A percentile compares a stretch with the other conserved stretches of the same genome.
Conservation (phyloP, 2,113 vertebrate genomes). For the Crotalus tigris region DNA sequence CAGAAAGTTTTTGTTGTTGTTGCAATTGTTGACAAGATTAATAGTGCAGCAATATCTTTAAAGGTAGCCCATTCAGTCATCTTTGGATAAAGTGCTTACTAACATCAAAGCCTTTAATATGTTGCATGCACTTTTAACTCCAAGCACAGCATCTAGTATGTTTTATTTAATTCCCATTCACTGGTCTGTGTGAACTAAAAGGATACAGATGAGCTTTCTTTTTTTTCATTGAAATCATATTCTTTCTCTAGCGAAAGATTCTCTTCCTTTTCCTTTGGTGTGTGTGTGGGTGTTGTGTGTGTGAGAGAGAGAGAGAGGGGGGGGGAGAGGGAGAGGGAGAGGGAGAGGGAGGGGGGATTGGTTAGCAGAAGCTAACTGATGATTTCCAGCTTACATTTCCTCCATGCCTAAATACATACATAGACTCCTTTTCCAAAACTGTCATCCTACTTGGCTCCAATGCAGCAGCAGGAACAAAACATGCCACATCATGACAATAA, state of each 20-base stretch:
- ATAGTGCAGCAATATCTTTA: constrained; percentile 6
- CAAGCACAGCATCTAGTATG: not conserved
- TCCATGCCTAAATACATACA: not conserved
- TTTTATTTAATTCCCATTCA: not conserved
- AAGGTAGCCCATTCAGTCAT: not conserved
- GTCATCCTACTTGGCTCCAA: not conserved
- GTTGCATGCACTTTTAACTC: not conserved
- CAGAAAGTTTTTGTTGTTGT: not conserved
- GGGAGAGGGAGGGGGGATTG: not conserved
- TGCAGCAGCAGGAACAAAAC: not conserved
- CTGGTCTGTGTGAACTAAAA: not conserved
- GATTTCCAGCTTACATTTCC: not conserved
- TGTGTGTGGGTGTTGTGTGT: not conserved
- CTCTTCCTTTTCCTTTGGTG: not conserved
- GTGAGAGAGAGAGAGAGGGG: too few relatives aligned
- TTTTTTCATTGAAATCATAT: not conserved
- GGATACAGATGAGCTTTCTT: not conserved
- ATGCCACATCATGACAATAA: not conserved
- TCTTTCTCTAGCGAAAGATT: not conserved
- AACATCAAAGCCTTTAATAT: constrained; percentile 1
- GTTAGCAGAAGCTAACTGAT: not conserved
- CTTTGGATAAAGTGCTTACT: not conserved
- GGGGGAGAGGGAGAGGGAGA: not conserved
- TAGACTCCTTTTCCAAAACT: not conserved
- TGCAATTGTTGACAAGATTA: constrained; percentile 25